Evolutionary conservation across 2,113 vertebrate species (phyloP).

Genomic region (Coregonus clupeaformis): DNA sequence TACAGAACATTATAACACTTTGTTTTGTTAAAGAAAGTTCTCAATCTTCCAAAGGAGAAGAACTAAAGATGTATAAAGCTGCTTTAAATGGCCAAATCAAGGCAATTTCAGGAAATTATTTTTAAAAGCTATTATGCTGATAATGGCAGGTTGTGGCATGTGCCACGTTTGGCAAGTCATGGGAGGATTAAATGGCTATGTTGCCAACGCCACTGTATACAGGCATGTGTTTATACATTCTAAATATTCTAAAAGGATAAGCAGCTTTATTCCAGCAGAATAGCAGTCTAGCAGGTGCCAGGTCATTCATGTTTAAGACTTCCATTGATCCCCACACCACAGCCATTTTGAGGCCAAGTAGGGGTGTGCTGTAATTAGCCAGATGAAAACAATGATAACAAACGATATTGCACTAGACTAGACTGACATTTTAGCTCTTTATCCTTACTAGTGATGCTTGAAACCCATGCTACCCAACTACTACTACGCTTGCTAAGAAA

Average conservation of each 20-base stretch:
- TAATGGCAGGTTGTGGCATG: neutral
- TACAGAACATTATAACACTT: neutral
- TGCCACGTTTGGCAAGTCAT: neutral
- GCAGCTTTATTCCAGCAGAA: neutral
- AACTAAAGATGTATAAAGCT: neutral
- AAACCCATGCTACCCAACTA: neutral
- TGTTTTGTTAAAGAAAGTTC: neutral
- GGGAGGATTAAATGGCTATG: neutral
- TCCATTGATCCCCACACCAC: neutral
- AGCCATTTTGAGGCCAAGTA: neutral
- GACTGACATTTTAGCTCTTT: neutral
- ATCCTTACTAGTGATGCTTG: no score
- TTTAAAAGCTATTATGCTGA: neutral
- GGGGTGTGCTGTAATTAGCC: no score
- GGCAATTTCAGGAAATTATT: neutral
- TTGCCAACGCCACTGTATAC: neutral
- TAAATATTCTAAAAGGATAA: slow-evolving; percentile 8
- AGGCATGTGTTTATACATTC: slow-evolving; percentile 21
- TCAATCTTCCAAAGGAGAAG: neutral
- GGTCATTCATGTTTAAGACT: neutral
- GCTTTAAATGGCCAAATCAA: neutral
- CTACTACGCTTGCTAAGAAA: neutral
- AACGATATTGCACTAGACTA: no score
- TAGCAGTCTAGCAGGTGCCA: neutral
- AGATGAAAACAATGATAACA: no score